Conservation (phyloP, 2,888 invertebrate genomes). For the Magallana nippona region DNA sequence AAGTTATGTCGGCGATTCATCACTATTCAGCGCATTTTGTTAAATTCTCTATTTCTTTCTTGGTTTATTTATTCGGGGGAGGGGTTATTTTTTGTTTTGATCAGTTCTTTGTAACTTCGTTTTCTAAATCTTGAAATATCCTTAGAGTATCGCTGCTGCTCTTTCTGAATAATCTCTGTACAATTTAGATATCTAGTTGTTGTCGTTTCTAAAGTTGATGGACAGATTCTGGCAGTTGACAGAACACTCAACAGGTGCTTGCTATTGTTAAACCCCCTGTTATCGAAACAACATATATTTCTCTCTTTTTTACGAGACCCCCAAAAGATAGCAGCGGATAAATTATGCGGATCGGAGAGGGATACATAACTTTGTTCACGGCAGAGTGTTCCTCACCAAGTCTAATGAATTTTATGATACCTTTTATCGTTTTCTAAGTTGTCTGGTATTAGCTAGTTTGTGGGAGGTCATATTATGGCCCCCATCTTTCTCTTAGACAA, state of each 20-base stretch:
- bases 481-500: conserved; percentile 12
- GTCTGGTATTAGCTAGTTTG: conserved; percentile 22
- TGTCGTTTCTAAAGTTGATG: not conserved
- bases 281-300: conserved; percentile 37
- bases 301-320: conserved; percentile 22
- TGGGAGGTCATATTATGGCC: conserved; percentile 16
- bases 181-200: not conserved
- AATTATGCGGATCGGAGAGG: conserved; percentile 26
- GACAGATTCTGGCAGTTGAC: conserved; percentile 49
- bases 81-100: no score
- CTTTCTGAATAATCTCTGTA: no score
- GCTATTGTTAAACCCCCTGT: conserved; percentile 31
- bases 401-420: conserved; percentile 24
- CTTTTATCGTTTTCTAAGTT: conserved; percentile 31
- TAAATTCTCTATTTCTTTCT: no score
- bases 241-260: conserved; percentile 51
- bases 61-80: no score
- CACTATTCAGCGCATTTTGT: no score
- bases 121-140: no score
- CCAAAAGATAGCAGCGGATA: conserved; percentile 23
- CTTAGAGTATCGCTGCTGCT: no score
- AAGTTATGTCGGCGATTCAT: no score
- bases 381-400: conserved; percentile 24
- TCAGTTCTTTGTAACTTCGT: no score
- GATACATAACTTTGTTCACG: conserved; percentile 22